A percentile compares a stretch with the other conserved stretches of the same genome.
Conservation (phyloP, 2,888 invertebrate genomes). For the Uropetala carovei region DNA sequence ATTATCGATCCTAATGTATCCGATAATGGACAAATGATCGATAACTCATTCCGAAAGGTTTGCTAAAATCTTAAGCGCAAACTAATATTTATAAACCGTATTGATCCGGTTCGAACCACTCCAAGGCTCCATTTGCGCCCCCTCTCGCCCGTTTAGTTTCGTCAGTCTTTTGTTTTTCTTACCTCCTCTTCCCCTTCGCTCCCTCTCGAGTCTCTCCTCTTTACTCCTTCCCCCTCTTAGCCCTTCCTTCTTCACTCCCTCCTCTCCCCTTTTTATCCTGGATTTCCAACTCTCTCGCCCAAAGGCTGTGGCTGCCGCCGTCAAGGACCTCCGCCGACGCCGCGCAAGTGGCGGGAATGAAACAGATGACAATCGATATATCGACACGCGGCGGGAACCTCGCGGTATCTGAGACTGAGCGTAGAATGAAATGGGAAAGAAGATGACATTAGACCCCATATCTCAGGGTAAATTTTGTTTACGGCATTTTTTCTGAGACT, state of each 20-base stretch:
- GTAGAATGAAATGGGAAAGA: neutral
- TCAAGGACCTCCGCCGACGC: neutral
- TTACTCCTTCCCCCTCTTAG: neutral
- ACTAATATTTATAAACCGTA: no score
- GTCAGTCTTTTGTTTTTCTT: neutral
- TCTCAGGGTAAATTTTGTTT: neutral
- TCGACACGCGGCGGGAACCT: neutral
- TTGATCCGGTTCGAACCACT: no score
- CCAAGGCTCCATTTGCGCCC: no score
- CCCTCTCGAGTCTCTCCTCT: neutral
- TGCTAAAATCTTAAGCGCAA: no score
- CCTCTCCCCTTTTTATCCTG: no score
- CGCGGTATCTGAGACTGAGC: neutral
- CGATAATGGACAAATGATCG: no score
- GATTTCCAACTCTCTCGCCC: no score
- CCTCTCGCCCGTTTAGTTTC: neutral
- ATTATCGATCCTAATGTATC: no score
- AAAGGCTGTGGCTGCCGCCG: no score
- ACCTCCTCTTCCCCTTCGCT: neutral
- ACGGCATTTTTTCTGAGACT: neutral
- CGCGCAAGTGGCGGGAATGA: neutral
- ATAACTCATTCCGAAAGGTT: no score
- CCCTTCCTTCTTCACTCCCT: neutral
- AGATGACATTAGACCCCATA: neutral
- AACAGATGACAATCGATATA: conserved; percentile 25